Base-by-base conservation (phyloP, 2,113 vertebrate genomes). In the Piliocolobus tephrosceles region DNA sequence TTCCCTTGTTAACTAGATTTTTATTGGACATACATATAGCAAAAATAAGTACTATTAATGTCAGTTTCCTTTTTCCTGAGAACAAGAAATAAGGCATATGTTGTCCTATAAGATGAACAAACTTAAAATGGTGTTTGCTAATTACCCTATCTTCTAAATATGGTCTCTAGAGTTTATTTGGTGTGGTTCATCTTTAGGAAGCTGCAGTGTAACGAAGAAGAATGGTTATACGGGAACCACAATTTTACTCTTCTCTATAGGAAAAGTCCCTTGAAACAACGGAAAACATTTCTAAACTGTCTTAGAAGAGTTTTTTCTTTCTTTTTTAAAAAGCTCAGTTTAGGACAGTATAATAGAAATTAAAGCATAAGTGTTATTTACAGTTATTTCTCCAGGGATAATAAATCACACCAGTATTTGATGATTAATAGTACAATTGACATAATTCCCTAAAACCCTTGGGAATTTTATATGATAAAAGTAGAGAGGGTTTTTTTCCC, bases 141-240 rank as follows among this genome's bases (percentile, higher is more conserved):
- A 92, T 89, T 76, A 70, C n/a, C 2, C 0, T 18, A 0, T 93
- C 50, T 91, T 76, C 80, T 80, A 76, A 43, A 73, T 57, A 43
- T 73, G 72, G 45, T 58, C n/a, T 86, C 55, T 85, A 43, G 12
- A 35, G 9, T 76, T 90, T 92, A 70, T 55, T 75, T 52, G 17
- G 20, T 94, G 55, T 40, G 25, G 27, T 87, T 47, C 30, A 38
- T 79, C 87, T 83, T 79, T 84, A 92, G 83, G 70, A 98, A 96
- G 12, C 75, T 84, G 70, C 52, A 76, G 40, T 82, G 72, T 79
- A 45, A 66, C 70, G 32, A 92, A 50, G 43, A 70, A 76, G 61
- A 76, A 52, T 8, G 47, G 17, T 55, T 30, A 52, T n/a, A 8
- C 5, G 22, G 91, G 70, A 96, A 94, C 66, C 70, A 80, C 52